Percentiles rank a stretch among this genome's conserved stretches.
These are phyloP conservation scores for Platygyra sinensis DNA, from an alignment of 64 coral and sea anemone genomes.

Conservation along the genomic window DNA sequence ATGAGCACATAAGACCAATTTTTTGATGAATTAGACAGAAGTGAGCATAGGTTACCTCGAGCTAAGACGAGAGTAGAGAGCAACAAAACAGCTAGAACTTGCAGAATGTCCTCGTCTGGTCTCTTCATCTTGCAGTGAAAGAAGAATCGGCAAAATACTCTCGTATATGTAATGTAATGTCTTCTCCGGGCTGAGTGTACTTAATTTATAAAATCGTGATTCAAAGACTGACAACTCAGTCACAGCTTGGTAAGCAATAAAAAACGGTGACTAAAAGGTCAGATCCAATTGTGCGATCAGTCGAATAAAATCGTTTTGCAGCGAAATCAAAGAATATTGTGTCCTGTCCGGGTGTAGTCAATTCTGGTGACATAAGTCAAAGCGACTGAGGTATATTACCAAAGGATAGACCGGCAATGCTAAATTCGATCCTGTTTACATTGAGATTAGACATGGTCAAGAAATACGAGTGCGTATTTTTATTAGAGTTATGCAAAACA, in stretches of 20 bases:
- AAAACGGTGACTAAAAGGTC: neutral
- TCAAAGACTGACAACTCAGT: neutral
- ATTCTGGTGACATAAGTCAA: neutral
- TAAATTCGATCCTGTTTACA: slow-evolving; percentile 42
- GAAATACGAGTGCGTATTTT: neutral
- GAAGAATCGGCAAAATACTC: neutral
- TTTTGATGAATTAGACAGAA: neutral
- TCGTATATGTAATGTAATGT: neutral
- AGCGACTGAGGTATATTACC: neutral
- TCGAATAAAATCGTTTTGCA: neutral
- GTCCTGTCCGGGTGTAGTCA: neutral
- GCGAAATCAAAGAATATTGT: neutral
- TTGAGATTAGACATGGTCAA: neutral
- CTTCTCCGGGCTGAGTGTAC: neutral
- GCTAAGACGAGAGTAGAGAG: neutral
- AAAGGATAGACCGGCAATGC: neutral
- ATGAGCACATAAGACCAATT: neutral
- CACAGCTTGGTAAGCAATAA: slow-evolving; percentile 3
- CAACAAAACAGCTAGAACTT: neutral
- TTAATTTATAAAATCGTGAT: slow-evolving; percentile 7
- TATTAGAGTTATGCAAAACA: neutral
- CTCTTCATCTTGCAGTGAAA: neutral
- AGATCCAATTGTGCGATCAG: neutral
- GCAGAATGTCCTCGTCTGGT: neutral
- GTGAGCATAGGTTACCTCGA: neutral